Evolutionary conservation across 2,888 invertebrate species (phyloP).

Genomic region (Prosopocoilus inquinatus): DNA sequence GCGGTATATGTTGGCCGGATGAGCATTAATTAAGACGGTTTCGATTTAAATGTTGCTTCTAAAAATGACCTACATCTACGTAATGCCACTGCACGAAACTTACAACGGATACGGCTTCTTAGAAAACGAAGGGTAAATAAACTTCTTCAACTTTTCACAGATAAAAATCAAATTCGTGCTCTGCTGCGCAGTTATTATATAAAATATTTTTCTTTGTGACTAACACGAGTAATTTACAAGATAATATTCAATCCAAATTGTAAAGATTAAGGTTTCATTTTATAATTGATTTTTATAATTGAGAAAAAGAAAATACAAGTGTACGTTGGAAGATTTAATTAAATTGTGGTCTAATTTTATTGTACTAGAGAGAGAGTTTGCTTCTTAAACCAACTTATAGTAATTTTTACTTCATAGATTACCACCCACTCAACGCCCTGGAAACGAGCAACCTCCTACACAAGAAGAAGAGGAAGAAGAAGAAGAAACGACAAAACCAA

Average conservation of each 20-base stretch:
- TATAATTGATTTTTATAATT: too few relatives aligned
- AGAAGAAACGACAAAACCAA: constrained; percentile 11
- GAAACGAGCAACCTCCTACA: constrained; percentile 20
- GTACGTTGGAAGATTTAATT: too few relatives aligned
- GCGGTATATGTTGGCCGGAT: too few relatives aligned
- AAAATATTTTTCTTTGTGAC: background rate
- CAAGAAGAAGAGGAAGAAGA: constrained; percentile 27
- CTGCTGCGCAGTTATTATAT: background rate
- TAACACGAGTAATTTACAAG: too few relatives aligned
- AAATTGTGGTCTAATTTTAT: too few relatives aligned
- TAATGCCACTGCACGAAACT: constrained; percentile 47
- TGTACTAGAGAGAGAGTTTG: too few relatives aligned
- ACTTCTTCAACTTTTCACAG: constrained; percentile 9
- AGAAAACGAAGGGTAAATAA: constrained; percentile 43
- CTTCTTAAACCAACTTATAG: background rate
- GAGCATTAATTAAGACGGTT: background rate
- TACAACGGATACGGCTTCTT: constrained; percentile 45
- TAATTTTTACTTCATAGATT: constrained; percentile 24
- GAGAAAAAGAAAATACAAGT: too few relatives aligned
- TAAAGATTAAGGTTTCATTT: too few relatives aligned
- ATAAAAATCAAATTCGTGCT: constrained; percentile 7
- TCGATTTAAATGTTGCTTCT: constrained; percentile 5
- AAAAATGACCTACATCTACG: constrained; percentile 51
- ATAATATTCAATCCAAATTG: too few relatives aligned
- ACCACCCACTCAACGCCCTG: constrained; percentile 26